Percentiles rank a stretch among this genome's conserved stretches.
phyloP scores from a whole-genome alignment of 1,140 invertebrate genomes.

The Drosophila obscura region DNA sequence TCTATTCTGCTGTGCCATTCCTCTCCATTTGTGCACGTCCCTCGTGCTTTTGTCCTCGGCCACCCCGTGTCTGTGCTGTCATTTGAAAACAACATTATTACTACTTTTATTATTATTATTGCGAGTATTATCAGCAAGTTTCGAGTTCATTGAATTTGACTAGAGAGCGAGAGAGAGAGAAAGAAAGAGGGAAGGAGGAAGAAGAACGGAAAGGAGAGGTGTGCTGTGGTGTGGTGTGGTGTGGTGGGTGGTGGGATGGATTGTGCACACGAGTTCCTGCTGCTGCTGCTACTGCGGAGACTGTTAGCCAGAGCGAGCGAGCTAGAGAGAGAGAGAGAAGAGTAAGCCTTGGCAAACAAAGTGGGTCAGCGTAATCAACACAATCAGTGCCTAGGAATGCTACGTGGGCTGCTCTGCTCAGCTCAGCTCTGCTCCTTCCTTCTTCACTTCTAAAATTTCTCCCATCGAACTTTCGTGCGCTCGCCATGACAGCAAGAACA shows the following conservation, averaged over 20 bases:
- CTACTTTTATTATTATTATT: conserved; percentile 78
- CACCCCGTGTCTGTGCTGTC: conserved; percentile 48
- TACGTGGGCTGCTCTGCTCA: conserved; percentile 16
- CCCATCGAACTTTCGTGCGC: conserved; percentile 59
- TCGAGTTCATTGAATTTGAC: conserved; percentile 81
- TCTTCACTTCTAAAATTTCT: conserved; percentile 30
- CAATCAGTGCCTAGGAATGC: conserved; percentile 78
- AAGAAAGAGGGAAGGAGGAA: neutral
- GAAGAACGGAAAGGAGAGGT: neutral
- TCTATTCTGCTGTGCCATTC: neutral
- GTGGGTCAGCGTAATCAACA: conserved; percentile 79
- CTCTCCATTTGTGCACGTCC: conserved; percentile 6
- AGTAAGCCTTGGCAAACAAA: conserved; percentile 68
- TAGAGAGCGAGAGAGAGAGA: conserved; percentile 11
- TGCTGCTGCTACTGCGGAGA: too few relatives aligned
- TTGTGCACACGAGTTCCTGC: conserved; percentile 34
- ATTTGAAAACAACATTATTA: conserved; percentile 78
- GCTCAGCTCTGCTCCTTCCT: conserved; percentile 1
- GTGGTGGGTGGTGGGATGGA: neutral
- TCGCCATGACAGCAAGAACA: conserved; percentile 67
- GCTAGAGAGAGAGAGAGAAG: conserved; percentile 9
- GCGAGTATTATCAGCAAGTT: conserved; percentile 77
- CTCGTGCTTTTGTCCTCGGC: conserved; percentile 6
- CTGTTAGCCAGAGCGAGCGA: neutral
- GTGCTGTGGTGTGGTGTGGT: neutral